Conservation (phyloP, 1,140 invertebrate genomes). For the Araneus ventricosus region DNA sequence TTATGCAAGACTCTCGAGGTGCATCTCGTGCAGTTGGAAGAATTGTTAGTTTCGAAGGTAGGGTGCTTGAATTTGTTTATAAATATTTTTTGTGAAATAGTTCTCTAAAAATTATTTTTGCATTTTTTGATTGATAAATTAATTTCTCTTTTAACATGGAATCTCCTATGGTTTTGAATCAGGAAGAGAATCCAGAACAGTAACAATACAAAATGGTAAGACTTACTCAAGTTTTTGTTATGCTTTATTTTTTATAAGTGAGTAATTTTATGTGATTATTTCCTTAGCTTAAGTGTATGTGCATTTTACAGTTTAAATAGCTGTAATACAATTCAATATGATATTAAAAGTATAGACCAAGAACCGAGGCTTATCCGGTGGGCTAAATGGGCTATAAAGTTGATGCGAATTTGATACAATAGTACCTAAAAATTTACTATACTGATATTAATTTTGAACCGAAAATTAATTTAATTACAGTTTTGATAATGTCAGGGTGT, state of each 20-base stretch:
- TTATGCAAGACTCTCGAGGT: slow-evolving; percentile 95
- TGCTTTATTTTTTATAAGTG: background rate
- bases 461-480: too few relatives aligned
- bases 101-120: background rate
- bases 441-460: too few relatives aligned
- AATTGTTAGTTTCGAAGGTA: slow-evolving; percentile 84
- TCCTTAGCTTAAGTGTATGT: too few relatives aligned
- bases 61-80: background rate
- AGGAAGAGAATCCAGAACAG: slow-evolving; percentile 92
- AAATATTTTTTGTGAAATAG: background rate
- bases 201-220: slow-evolving; percentile 91
- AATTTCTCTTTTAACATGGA: slow-evolving; percentile 42
- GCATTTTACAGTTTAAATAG: too few relatives aligned
- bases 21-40: slow-evolving; percentile 91
- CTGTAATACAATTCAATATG: too few relatives aligned
- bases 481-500: too few relatives aligned
- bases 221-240: background rate
- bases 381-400: too few relatives aligned
- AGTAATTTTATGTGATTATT: too few relatives aligned
- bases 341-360: too few relatives aligned
- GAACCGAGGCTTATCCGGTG: too few relatives aligned
- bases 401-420: too few relatives aligned
- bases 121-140: background rate
- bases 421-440: too few relatives aligned
- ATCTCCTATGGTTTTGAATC: slow-evolving; percentile 84